Base-by-base conservation (phyloP, 2,113 vertebrate species). In the Bucco capensis region DNA sequence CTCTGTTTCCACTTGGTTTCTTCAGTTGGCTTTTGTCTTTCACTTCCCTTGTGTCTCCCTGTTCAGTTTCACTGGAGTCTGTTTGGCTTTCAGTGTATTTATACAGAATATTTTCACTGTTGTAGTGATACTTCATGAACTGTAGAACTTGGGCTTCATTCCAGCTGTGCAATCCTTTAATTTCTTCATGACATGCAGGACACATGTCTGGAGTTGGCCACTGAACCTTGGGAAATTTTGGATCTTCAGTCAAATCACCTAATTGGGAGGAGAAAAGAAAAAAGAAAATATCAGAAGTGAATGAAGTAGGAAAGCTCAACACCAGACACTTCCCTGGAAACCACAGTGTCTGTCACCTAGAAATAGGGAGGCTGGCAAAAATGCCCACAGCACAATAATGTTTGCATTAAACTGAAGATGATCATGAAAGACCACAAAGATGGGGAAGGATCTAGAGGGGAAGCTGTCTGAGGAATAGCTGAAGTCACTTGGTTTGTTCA, bases 191-290 rank as follows among this genome's bases (percentile, higher is more conserved):
- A 80, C 99, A 99, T 0, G 97, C 86, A 2, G 98, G 94, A 75
- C 99, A 99, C 51, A 99, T 94, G 49, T 98, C 97, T 10, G 98
- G 98, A 58, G 98, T 97, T 3, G 99, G 99, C 99, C 99, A 99
- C 3, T 97, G 98, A 2, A 97, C 97, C 94, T 99, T 99, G 7
- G 98, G 99, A 78, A 98, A 99, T 91, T 94, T 97, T 6, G 99
- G 98, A 91, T 99, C 99, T 70, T 99, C 99, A 4, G 98, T 98
- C 54, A 97, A 96, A 15, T 99, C 97, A 9, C 99, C 99, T 99
- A 66, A 54, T n/a, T 11, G n/a, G 53, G 90, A 78, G 19, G 47
- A 56, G 22, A 47, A 47, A 35, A 77, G 23, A 18, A 31, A 1
- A 33, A 40, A 54, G 72, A 12, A 9, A 24, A 49, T 14, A n/a